Evolutionary conservation across 2,888 invertebrate genomes (phyloP).

Genomic region (Andrena minutula): DNA sequence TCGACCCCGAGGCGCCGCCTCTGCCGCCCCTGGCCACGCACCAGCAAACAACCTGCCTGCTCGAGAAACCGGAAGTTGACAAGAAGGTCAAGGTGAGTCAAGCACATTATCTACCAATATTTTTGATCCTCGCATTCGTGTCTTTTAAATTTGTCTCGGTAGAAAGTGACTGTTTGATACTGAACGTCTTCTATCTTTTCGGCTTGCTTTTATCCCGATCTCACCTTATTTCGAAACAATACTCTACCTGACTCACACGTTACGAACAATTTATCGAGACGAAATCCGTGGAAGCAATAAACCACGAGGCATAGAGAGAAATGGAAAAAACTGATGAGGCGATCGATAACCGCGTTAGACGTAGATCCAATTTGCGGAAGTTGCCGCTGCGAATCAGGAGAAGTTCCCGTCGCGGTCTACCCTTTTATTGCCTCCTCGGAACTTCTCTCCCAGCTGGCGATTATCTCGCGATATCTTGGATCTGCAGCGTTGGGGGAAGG

Average conservation of each 20-base stretch:
- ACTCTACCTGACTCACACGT: not conserved
- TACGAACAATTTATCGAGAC: not conserved
- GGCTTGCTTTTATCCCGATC: too few relatives aligned
- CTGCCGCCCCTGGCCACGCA: constrained; percentile 77
- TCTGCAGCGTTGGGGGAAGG: not conserved
- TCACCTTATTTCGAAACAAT: not conserved
- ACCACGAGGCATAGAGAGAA: not conserved
- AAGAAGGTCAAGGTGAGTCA: constrained; percentile 91
- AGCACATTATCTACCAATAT: not conserved
- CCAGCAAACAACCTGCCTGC: constrained; percentile 85
- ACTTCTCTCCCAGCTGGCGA: constrained; percentile 19
- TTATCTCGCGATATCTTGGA: constrained; percentile 40
- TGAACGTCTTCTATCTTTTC: too few relatives aligned
- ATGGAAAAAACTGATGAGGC: constrained; percentile 3
- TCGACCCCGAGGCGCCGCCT: constrained; percentile 87
- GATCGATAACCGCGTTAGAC: constrained; percentile 65
- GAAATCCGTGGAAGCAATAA: not conserved
- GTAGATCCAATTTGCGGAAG: constrained; percentile 70
- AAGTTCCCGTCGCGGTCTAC: constrained; percentile 27
- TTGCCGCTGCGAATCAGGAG: constrained; percentile 51
- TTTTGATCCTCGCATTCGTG: not conserved
- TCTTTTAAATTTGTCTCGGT: too few relatives aligned
- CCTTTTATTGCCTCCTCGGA: constrained; percentile 37
- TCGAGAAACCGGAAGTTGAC: constrained; percentile 89
- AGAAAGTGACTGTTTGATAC: too few relatives aligned